Evolutionary conservation across 1,140 invertebrate species (phyloP).

Genomic region (Lepidurus arcticus): DNA sequence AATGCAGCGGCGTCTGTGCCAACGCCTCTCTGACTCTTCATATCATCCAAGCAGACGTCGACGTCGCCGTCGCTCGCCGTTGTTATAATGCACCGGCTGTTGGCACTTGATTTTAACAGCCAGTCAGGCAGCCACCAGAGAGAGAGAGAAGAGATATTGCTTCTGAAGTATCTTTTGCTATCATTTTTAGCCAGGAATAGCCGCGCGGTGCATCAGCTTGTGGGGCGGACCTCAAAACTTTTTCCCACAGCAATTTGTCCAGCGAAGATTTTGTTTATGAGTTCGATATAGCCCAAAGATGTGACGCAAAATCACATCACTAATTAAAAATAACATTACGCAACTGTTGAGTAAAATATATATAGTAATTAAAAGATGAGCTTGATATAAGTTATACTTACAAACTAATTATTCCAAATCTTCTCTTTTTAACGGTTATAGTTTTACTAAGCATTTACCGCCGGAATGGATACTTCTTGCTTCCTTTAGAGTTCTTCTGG

Average conservation of each 20-base stretch:
- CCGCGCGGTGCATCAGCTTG: constrained; percentile 1
- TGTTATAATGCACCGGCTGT: constrained; percentile 8
- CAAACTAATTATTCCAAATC: no score
- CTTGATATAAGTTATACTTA: no score
- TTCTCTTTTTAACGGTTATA: no score
- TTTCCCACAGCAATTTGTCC: neutral
- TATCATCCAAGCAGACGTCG: neutral
- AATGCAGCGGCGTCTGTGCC: neutral
- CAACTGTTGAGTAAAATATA: no score
- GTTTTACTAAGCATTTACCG: no score
- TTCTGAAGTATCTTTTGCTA: neutral
- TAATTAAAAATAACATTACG: neutral
- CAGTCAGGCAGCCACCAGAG: neutral
- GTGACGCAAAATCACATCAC: neutral
- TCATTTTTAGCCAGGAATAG: neutral
- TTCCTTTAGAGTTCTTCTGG: no score
- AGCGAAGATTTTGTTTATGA: neutral
- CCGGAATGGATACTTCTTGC: no score
- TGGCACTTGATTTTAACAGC: constrained; percentile 17
- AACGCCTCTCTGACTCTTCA: constrained; percentile 5
- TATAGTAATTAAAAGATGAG: no score
- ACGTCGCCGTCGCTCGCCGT: constrained; percentile 15
- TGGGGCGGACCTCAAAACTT: neutral
- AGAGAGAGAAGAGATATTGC: neutral
- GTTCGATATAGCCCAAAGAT: neutral